Evolutionary conservation across 2,113 vertebrate species (phyloP).

Genomic region (Mirza zaza): DNA sequence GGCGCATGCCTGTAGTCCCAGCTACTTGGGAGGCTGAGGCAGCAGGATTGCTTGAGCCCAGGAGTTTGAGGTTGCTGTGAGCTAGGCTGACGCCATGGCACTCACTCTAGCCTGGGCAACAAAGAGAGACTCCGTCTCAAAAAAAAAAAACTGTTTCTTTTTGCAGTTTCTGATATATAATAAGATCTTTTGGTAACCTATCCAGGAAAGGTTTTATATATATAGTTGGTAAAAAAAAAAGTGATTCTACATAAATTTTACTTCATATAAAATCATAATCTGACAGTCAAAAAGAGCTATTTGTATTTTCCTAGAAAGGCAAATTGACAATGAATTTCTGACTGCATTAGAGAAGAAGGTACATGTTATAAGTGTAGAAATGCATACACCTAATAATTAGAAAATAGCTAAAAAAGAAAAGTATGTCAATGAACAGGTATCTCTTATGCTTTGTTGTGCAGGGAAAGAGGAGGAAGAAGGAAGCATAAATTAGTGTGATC

Average conservation of each 20-base stretch:
- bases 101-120: no score
- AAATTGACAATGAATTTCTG: constrained; percentile 17
- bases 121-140: no score
- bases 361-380: neutral
- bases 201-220: neutral
- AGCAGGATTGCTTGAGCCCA: no score
- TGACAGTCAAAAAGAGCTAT: neutral
- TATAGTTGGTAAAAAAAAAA: neutral
- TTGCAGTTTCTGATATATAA: neutral
- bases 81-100: no score
- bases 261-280: neutral
- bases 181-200: neutral
- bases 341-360: neutral
- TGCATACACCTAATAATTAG: neutral
- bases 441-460: neutral
- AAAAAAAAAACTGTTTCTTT: no score
- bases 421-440: neutral
- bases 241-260: constrained; percentile 1
- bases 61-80: no score
- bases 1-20: no score
- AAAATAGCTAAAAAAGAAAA: neutral
- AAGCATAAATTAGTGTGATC: neutral
- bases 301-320: constrained; percentile 16
- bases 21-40: no score
- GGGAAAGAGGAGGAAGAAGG: neutral